Percentiles rank a stretch among this genome's conserved stretches.
Evolutionary conservation across 2,113 vertebrate genomes (phyloP).

Genomic region (Boulengeromyrus knoepffleri): DNA sequence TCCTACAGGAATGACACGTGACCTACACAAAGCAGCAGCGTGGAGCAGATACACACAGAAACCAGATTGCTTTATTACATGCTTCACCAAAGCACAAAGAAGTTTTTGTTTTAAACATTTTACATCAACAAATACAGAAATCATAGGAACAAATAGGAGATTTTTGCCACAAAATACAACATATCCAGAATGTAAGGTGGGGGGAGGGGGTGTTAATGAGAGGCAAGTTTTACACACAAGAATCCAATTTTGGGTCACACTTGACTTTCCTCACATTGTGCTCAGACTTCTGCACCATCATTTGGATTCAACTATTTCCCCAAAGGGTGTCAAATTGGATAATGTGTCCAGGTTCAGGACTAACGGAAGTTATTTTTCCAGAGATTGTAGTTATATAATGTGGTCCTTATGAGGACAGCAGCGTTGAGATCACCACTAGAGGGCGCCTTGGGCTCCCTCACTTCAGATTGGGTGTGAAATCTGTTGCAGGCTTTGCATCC

Average conservation of each 20-base stretch:
- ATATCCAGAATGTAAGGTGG: neutral
- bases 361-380: neutral
- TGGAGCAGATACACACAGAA: neutral
- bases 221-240: neutral
- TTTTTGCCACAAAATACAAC: conserved; percentile 6
- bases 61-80: neutral
- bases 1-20: neutral
- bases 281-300: neutral
- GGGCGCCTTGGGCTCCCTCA: neutral
- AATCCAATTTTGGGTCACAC: neutral
- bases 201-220: neutral
- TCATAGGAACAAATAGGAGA: neutral
- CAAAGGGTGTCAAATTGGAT: neutral
- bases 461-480: neutral
- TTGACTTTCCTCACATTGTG: neutral
- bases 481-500: neutral
- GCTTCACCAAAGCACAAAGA: neutral
- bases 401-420: neutral
- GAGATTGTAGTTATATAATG: neutral
- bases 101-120: neutral
- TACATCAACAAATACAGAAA: conserved; percentile 17
- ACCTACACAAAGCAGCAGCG: neutral
- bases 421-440: neutral
- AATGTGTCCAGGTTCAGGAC: neutral
- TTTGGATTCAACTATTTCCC: neutral